Conservation (phyloP, 2,797 vertebrate genomes). For the Enteromius afrohamiltoni region DNA sequence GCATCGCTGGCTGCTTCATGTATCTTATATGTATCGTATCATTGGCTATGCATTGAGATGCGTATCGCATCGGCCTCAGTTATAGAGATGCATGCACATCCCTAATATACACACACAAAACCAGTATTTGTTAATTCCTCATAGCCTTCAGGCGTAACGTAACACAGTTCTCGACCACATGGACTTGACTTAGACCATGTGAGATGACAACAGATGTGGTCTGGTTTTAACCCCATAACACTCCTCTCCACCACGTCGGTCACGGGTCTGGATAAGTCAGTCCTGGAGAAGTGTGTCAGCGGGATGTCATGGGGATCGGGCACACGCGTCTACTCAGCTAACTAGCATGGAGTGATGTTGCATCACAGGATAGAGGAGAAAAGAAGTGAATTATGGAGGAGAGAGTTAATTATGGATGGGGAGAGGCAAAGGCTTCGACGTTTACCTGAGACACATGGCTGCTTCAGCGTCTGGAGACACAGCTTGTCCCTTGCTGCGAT, state of each 20-base stretch:
- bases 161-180: neutral
- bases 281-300: slow-evolving; percentile 64
- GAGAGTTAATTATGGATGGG: slow-evolving; percentile 76
- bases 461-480: slow-evolving; percentile 63
- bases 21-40: no score
- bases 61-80: no score
- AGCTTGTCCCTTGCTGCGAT: slow-evolving; percentile 64
- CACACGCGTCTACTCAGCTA: slow-evolving; percentile 68
- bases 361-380: slow-evolving; percentile 75
- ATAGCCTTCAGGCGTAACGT: neutral
- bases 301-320: slow-evolving; percentile 51
- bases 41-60: no score
- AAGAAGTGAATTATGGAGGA: slow-evolving; percentile 77
- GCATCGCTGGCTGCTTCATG: no score
- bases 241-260: neutral
- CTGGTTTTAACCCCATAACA: slow-evolving; percentile 4
- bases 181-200: neutral
- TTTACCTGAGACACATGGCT: slow-evolving; percentile 71
- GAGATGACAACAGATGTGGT: slow-evolving; percentile 32
- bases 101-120: slow-evolving; percentile 23
- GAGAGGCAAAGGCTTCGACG: slow-evolving; percentile 71
- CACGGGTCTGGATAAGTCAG: neutral
- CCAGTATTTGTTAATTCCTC: neutral
- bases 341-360: slow-evolving; percentile 72
- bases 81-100: no score